A percentile compares a stretch with the other conserved stretches of the same genome.
phyloP scores from a whole-genome alignment of 2,888 invertebrate species.

The Drosophila longiperda region DNA sequence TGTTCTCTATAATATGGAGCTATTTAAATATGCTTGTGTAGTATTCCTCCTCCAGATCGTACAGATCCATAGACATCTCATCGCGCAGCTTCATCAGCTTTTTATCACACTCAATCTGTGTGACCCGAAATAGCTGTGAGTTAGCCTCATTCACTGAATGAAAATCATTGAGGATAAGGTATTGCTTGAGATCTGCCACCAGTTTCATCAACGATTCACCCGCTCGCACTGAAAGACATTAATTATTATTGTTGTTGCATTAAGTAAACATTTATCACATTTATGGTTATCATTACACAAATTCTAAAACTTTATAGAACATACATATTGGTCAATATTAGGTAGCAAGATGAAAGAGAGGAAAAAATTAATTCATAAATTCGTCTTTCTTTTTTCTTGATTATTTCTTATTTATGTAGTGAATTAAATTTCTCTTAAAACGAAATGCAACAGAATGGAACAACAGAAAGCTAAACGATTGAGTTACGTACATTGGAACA shows the following conservation, averaged over 20 bases:
- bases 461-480: background rate
- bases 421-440: background rate
- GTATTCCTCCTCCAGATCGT: slow-evolving; percentile 85
- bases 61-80: slow-evolving; percentile 95
- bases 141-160: slow-evolving; percentile 99
- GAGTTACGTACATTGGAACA: background rate
- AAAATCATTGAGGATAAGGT: slow-evolving; percentile 98
- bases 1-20: background rate
- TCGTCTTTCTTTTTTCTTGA: background rate
- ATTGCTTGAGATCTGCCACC: slow-evolving; percentile 98
- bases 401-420: background rate
- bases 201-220: slow-evolving; percentile 98
- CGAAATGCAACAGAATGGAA: background rate
- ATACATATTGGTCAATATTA: background rate
- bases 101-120: slow-evolving; percentile 96
- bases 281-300: background rate
- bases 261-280: background rate
- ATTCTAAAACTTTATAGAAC: background rate
- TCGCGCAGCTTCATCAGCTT: slow-evolving; percentile 96
- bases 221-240: slow-evolving; percentile 90
- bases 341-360: background rate
- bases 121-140: slow-evolving; percentile 94
- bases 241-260: background rate
- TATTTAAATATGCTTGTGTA: slow-evolving; percentile 85
- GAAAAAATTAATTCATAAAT: background rate